Conservation (phyloP, 64 coral and sea anemone species). For the Montipora capricornis region DNA sequence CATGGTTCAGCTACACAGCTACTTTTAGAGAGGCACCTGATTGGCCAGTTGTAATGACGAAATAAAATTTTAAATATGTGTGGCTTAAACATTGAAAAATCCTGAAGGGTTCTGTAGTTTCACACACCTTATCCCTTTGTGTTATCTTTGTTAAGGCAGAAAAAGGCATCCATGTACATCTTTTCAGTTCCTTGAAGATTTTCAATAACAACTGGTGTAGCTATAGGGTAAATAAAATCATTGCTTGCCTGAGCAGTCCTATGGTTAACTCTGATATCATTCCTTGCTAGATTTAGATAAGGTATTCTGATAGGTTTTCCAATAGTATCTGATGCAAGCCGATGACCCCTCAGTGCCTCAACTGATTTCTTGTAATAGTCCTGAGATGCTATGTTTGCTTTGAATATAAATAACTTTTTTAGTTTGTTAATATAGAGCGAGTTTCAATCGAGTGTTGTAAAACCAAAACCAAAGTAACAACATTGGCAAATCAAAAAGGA, state of each 20-base stretch:
- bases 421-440: too few relatives aligned
- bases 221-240: background rate
- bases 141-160: too few relatives aligned
- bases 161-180: too few relatives aligned
- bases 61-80: background rate
- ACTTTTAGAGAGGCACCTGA: too few relatives aligned
- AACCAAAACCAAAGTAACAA: too few relatives aligned
- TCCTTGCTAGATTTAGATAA: constrained; percentile 67
- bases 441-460: too few relatives aligned
- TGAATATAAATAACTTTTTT: background rate
- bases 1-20: too few relatives aligned
- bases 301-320: constrained; percentile 85
- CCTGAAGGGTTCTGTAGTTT: background rate
- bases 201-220: too few relatives aligned
- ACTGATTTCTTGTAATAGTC: constrained; percentile 88
- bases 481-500: too few relatives aligned
- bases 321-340: constrained; percentile 70
- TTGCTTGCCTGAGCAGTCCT: constrained; percentile 57
- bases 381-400: constrained; percentile 89
- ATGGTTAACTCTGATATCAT: constrained; percentile 52
- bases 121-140: background rate
- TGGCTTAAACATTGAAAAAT: background rate
- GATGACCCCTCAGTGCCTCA: constrained; percentile 68
- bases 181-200: too few relatives aligned
- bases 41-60: too few relatives aligned